A percentile compares a stretch with the other conserved stretches of the same genome.
phyloP scores from a whole-genome alignment of 2,888 invertebrate species.

The Phengaris alcon region DNA sequence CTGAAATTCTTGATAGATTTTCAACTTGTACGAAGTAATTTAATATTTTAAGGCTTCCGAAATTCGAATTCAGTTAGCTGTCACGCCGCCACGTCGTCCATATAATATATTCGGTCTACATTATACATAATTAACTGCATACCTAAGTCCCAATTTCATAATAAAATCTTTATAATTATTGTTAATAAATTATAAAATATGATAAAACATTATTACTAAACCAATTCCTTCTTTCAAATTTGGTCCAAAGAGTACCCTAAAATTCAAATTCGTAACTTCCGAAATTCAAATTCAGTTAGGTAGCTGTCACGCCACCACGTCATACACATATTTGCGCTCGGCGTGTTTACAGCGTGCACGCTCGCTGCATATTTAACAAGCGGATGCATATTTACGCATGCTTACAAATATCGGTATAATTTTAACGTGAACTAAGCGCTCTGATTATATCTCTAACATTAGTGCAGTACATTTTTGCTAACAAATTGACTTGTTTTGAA shows the following conservation, averaged over 20 bases:
- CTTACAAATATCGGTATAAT: slow-evolving; percentile 25
- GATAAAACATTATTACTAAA: not conserved
- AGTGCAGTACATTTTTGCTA: not conserved
- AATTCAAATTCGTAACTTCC: slow-evolving; percentile 5
- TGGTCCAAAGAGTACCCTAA: not conserved
- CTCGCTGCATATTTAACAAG: slow-evolving; percentile 29
- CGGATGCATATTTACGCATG: slow-evolving; percentile 26
- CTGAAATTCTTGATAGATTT: no score
- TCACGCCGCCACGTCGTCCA: no score
- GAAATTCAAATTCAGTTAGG: slow-evolving; percentile 12
- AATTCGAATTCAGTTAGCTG: no score
- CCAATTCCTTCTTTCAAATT: not conserved
- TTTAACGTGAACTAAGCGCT: not conserved
- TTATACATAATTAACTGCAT: no score
- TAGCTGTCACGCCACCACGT: slow-evolving; percentile 21
- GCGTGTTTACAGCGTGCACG: slow-evolving; percentile 33
- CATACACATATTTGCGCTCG: slow-evolving; percentile 34
- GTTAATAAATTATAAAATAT: not conserved
- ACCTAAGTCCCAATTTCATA: no score
- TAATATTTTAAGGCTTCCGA: no score
- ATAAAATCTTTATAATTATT: no score
- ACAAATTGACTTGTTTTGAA: not conserved
- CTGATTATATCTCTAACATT: slow-evolving; percentile 18
- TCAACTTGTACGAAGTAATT: no score
- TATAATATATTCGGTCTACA: no score